Conservation (phyloP, 1,140 invertebrate species). For the Trypoxylus dichotomus region DNA sequence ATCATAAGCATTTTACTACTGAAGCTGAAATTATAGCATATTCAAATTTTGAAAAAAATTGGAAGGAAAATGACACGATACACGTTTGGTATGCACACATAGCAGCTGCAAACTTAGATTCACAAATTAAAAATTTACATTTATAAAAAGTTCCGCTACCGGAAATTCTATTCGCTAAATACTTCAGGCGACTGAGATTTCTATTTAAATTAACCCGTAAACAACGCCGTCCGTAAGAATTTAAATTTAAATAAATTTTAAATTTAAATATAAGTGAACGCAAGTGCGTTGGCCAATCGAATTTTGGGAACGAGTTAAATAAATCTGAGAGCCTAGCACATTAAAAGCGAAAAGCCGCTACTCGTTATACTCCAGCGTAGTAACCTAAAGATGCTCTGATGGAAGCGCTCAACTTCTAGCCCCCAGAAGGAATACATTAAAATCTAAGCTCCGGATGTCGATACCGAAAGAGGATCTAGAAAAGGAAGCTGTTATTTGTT, state of each 20-base stretch:
- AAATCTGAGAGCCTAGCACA: neutral
- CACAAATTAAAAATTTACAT: too few species aligned
- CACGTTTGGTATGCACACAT: too few species aligned
- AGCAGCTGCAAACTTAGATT: too few species aligned
- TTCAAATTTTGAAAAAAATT: too few species aligned
- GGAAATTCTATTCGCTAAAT: neutral
- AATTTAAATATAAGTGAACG: conserved; percentile 10
- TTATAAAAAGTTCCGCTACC: neutral
- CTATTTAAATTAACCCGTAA: neutral
- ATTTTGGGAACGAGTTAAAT: conserved; percentile 6
- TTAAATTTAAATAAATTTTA: too few species aligned
- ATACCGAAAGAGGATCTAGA: neutral
- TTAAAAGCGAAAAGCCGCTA: conserved; percentile 18
- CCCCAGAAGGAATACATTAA: conserved; percentile 12
- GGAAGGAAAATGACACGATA: too few species aligned
- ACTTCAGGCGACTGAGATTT: neutral
- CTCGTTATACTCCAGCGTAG: neutral
- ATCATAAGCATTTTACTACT: too few species aligned
- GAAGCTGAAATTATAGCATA: too few species aligned
- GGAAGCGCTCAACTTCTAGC: neutral
- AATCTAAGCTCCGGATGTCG: neutral
- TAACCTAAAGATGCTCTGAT: conserved; percentile 2
- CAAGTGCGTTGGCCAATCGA: neutral
- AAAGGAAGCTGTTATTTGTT: neutral
- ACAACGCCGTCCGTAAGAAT: neutral